Evolutionary conservation across 2,888 invertebrate species (phyloP), one percentile per base, ranked within the genome.

Genomic region (Dysmachus trigonus): DNA sequence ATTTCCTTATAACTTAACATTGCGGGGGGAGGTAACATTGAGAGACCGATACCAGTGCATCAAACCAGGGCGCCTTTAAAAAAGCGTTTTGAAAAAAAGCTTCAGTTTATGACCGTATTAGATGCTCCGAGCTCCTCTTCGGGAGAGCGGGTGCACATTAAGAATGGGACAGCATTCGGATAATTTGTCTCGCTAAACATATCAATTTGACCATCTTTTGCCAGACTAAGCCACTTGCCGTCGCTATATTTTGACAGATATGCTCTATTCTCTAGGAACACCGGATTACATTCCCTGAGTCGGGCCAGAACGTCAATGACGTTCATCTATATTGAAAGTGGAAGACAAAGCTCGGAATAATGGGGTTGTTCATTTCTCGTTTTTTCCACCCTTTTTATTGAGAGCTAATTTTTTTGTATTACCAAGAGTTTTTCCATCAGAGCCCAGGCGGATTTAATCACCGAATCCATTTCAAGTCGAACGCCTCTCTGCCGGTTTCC

Each of bases 111-210:
- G 30, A n/a, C 30, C 33, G 15, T 6, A 73, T 15, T 73, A 73
- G 31, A 33, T 81, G 18, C 22, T 79, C 10, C 15, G 53, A 51
- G 53, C 18, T 53, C 22, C 30, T 53, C 3, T 15, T 13, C 30
- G 41, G 62, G n/a, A 33, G n/a, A 15, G 5, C 38, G 31, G 33
- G 53, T 51, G 53, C 27, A 51, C 47, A 79, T 41, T 79, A 82
- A 62, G 62, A 83, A 83, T 71, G 31, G 72, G 84, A 74, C 86
- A 86, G 85, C 86, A 87, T 87, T 73, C 84, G 72, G 86, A 87
- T 87, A 87, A 87, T 87, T 76, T 72, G 71, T 86, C 86, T 86
- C 86, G 85, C 84, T 87, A 87, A 87, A 85, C 86, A 86, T 87
- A 87, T 87, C 86, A 87, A 86, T 87, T 87, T 87, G 77, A 86